Evolutionary conservation across 1,140 invertebrate genomes (phyloP), one percentile per base, ranked within the genome.

Genomic region (Palaemon carinicauda): DNA sequence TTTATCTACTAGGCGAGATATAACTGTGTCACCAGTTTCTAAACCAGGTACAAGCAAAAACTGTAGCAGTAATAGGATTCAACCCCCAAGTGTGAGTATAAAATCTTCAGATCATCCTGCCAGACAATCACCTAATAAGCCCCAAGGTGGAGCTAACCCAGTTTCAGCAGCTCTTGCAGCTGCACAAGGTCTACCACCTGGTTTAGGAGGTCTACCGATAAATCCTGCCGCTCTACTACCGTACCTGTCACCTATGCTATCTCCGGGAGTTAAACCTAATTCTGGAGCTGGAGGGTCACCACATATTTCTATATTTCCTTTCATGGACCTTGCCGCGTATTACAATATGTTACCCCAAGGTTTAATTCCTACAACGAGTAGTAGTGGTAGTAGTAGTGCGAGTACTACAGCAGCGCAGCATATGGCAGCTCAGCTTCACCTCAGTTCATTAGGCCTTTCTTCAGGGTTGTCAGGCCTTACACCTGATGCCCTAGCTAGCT

Each of bases 11-110:
- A 88, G 89, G 65, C 71, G 89, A 52, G 89, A 89, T 60, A 89
- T 89, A 75, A 89, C 89, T n/a, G 89, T 89, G 41, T 89, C 89
- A 3, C 82, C 89, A 29, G 83, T 89, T 52, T 65, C 86, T 77
- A 89, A 89, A 79, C 89, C 89, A 74, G 75, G 82, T 52, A 82
- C 81, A 27, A 79, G 78, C 69, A 89, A 85, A 73, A 88, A 87
- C 60, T 88, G 78, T 75, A 87, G 83, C 78, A 81, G 65, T 56
- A 53, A 78, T 52, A 85, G 78, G 51, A n/a, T n/a, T n/a, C 86
- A 86, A 27, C 87, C 88, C 10, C 88, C 88, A 65, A 86, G 88
- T 65, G 88, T 89, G 7, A 88, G 86, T 69, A 89, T 89, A 75
- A 89, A 87, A 60, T 89, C 88, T 17, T 84, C 86, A 69, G 78